phyloP scores from a whole-genome alignment of 2,888 invertebrate species.

The Beris morrisii region DNA sequence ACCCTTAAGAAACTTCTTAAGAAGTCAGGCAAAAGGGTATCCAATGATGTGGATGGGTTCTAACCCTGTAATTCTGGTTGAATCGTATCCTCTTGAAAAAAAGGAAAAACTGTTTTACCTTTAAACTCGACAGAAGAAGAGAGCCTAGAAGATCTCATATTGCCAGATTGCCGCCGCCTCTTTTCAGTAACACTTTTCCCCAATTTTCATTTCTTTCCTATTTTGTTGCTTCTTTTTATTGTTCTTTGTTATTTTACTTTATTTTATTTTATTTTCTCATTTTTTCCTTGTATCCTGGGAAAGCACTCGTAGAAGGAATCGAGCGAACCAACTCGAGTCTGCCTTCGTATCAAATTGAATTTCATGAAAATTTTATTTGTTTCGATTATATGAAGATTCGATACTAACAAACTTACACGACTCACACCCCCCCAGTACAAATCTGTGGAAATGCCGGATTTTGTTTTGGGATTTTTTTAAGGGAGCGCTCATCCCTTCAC shows the following conservation, averaged over 20 bases:
- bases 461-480: no score
- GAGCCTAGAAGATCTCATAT: not conserved
- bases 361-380: constrained; percentile 33
- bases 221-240: constrained; percentile 14
- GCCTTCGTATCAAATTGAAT: constrained; percentile 24
- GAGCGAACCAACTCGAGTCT: not conserved
- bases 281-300: not conserved
- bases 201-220: constrained; percentile 25
- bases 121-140: not conserved
- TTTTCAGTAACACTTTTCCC: constrained; percentile 26
- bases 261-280: not conserved
- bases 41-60: not conserved
- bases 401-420: constrained; percentile 1
- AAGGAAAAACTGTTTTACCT: not conserved
- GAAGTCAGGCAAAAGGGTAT: constrained; percentile 1
- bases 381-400: constrained; percentile 31
- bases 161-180: constrained; percentile 4
- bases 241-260: constrained; percentile 23
- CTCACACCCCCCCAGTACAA: constrained; percentile 1
- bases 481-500: no score
- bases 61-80: not conserved
- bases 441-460: not conserved
- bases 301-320: not conserved
- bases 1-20: not conserved
- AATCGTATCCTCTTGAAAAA: not conserved